A percentile compares a stretch with the other conserved stretches of the same genome.
Evolutionary conservation across 2,113 vertebrate genomes (phyloP).

Genomic region (Bos indicus): DNA sequence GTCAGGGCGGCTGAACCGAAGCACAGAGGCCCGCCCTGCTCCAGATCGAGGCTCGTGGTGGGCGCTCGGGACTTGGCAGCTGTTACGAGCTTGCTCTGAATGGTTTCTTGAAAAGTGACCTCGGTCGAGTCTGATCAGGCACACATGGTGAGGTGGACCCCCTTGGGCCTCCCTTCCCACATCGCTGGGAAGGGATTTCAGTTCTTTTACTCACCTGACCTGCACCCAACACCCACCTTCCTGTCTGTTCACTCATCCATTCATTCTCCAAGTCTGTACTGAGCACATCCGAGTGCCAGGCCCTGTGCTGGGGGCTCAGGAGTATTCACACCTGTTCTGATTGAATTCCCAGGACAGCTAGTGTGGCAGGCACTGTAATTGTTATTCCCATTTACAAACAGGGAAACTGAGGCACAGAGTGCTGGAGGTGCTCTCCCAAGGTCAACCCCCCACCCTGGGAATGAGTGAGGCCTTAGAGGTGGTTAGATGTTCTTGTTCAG

Average conservation of each 20-base stretch:
- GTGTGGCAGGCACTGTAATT: fast-evolving
- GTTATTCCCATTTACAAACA: neutral
- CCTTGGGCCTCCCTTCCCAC: neutral
- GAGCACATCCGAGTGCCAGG: fast-evolving
- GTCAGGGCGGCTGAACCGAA: neutral
- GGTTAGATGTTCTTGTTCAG: neutral
- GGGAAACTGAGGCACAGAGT: neutral
- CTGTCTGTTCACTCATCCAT: fast-evolving
- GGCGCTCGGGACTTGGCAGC: fast-evolving
- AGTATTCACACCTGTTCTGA: neutral
- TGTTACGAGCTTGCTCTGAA: neutral
- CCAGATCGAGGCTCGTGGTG: neutral
- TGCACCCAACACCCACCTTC: fast-evolving
- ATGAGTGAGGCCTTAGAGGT: neutral
- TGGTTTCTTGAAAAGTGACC: neutral
- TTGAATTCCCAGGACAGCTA: neutral
- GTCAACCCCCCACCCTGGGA: neutral
- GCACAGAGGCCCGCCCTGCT: neutral
- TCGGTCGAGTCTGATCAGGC: neutral
- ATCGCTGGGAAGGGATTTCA: neutral
- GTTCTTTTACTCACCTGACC: neutral
- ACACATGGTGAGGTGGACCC: neutral
- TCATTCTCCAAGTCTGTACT: fast-evolving
- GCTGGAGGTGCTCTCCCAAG: fast-evolving
- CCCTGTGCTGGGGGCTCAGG: neutral